phyloP scores from a whole-genome alignment of 2,888 invertebrate genomes.

The Synanthedon tipuliformis region DNA sequence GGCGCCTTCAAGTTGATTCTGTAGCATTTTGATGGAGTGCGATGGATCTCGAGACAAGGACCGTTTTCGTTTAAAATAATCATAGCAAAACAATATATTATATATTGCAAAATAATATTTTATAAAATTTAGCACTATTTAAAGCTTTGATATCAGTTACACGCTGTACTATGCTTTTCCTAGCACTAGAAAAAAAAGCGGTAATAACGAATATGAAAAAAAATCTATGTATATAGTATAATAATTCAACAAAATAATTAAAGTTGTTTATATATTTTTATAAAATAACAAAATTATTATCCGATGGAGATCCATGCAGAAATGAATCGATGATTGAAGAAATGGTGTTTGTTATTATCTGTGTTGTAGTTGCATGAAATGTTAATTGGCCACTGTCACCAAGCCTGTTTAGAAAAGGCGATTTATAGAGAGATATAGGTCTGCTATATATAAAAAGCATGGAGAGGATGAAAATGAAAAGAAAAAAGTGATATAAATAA shows the following conservation, averaged over 20 bases:
- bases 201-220: conserved; percentile 42
- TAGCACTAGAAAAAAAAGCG: conserved; percentile 58
- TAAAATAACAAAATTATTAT: conserved; percentile 38
- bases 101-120: conserved; percentile 26
- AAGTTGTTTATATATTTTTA: conserved; percentile 22
- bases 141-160: conserved; percentile 48
- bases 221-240: conserved; percentile 20
- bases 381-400: conserved; percentile 56
- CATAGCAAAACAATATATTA: conserved; percentile 7
- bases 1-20: conserved; percentile 18
- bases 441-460: conserved; percentile 62
- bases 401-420: conserved; percentile 51
- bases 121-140: conserved; percentile 44
- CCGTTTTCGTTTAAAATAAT: conserved; percentile 2
- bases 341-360: conserved; percentile 62
- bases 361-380: conserved; percentile 44
- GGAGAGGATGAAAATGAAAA: conserved; percentile 68
- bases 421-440: conserved; percentile 53
- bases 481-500: conserved; percentile 65
- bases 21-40: conserved; percentile 28
- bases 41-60: conserved; percentile 12
- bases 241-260: conserved; percentile 18
- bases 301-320: conserved; percentile 64
- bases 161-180: conserved; percentile 57
- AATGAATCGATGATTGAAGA: conserved; percentile 67